These are phyloP conservation scores for Hydrotaea diabolus DNA, from an alignment of 2,888 invertebrate species.

Conservation along the genomic window DNA sequence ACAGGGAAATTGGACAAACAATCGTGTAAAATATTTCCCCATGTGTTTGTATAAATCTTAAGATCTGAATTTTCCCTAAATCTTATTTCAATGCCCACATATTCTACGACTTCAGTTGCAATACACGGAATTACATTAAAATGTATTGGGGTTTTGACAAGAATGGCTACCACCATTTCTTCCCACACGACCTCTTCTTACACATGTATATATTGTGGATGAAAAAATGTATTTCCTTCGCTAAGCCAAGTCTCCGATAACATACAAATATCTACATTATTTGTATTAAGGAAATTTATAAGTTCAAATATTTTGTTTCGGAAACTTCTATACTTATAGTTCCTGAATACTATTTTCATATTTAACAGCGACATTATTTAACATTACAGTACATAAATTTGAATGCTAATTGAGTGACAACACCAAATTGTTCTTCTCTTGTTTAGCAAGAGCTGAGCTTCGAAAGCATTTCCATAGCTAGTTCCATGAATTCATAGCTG, in stretches of 20 bases:
- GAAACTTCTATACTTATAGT: slow-evolving; percentile 17
- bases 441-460: neutral
- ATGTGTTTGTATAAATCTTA: neutral
- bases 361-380: too few species aligned
- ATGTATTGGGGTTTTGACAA: slow-evolving; percentile 3
- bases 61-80: neutral
- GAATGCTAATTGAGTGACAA: slow-evolving; percentile 18
- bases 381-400: slow-evolving; percentile 31
- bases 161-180: slow-evolving; percentile 36
- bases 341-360: slow-evolving; percentile 8
- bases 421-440: slow-evolving; percentile 21
- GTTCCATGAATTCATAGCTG: slow-evolving; percentile 30
- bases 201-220: slow-evolving; percentile 32
- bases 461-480: slow-evolving; percentile 24
- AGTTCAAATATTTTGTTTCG: slow-evolving; percentile 16
- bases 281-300: neutral
- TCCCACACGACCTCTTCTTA: slow-evolving; percentile 31
- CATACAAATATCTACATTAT: slow-evolving; percentile 22
- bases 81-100: neutral
- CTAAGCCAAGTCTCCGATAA: slow-evolving; percentile 31
- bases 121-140: slow-evolving; percentile 15
- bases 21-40: neutral
- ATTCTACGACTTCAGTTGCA: neutral
- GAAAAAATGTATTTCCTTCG: slow-evolving; percentile 12
- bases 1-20: slow-evolving; percentile 2